Percentiles rank a stretch among this genome's conserved stretches.
These are phyloP conservation scores for Oenanthe oenanthe DNA, from an alignment of 2,113 vertebrate genomes.

Conservation along the genomic window DNA sequence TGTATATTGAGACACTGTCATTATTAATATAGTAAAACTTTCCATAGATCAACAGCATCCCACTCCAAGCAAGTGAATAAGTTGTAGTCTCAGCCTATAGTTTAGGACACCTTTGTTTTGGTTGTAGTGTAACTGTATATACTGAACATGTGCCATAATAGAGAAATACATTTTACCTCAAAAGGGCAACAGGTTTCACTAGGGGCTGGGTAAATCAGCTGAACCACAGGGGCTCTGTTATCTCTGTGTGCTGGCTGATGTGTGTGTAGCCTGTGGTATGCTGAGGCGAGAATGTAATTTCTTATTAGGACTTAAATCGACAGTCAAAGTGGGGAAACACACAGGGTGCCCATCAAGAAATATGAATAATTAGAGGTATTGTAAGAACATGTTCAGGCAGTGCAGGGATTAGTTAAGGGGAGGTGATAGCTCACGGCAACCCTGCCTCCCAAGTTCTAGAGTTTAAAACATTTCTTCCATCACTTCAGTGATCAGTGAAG, in stretches of 20 bases:
- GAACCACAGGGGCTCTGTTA: not conserved
- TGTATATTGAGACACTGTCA: conserved; percentile 59
- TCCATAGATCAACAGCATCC: conserved; percentile 39
- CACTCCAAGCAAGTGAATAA: conserved; percentile 37
- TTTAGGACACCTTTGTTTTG: conserved; percentile 52
- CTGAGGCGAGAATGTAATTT: not conserved
- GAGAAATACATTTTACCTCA: conserved; percentile 63
- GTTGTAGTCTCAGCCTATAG: conserved; percentile 31
- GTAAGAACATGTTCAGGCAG: not conserved
- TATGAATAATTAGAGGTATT: not conserved
- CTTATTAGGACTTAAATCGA: not conserved
- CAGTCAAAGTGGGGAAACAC: not conserved
- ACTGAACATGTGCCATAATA: conserved; percentile 64
- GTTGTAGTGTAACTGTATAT: conserved; percentile 53
- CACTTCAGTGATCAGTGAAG: not conserved
- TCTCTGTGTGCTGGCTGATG: not conserved
- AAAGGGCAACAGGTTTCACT: conserved; percentile 8
- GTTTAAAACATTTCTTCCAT: not conserved
- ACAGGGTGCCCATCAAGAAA: not conserved
- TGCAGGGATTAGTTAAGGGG: not conserved
- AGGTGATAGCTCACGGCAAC: not conserved
- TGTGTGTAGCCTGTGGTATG: not conserved
- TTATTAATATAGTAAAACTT: conserved; percentile 58
- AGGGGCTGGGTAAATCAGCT: not conserved
- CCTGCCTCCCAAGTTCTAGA: not conserved